Evolutionary conservation across 64 coral and sea anemone species (phyloP).

Genomic region (Porites australiensis): DNA sequence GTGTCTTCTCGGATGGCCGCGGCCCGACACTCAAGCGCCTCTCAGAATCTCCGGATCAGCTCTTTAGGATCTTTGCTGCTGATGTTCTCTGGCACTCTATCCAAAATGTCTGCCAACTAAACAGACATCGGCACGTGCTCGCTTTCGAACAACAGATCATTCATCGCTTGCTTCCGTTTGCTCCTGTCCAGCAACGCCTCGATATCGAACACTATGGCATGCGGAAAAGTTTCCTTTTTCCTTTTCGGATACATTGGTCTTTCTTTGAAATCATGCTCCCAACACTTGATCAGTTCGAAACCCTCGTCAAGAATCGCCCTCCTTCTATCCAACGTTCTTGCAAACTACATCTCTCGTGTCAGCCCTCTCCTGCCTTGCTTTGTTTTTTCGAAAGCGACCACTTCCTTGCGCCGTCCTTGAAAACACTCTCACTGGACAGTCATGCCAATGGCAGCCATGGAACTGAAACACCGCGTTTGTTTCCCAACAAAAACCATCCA

Average conservation of each 20-base stretch:
- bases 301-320: not conserved
- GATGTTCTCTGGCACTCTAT: slow-evolving; percentile 23
- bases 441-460: not conserved
- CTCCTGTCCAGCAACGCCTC: slow-evolving; percentile 14
- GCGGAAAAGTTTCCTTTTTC: slow-evolving; percentile 47
- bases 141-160: slow-evolving; percentile 17
- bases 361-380: not conserved
- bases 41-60: slow-evolving; percentile 32
- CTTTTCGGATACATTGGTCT: slow-evolving; percentile 6
- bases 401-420: not conserved
- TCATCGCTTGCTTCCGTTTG: not conserved
- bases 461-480: not conserved
- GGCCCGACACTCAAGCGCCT: slow-evolving; percentile 16
- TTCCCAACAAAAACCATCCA: not conserved
- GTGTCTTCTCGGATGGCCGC: slow-evolving; percentile 31
- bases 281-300: slow-evolving; percentile 43
- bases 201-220: slow-evolving; percentile 51
- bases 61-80: slow-evolving; percentile 10
- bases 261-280: slow-evolving; percentile 35
- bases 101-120: not conserved
- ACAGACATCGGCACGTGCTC: slow-evolving; percentile 41
- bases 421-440: not conserved
- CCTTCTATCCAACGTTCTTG: not conserved
- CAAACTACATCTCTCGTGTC: not conserved
- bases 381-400: not conserved